These are phyloP conservation scores for Heliconius nattereri DNA, from an alignment of 1,140 invertebrate species.

Conservation along the genomic window DNA sequence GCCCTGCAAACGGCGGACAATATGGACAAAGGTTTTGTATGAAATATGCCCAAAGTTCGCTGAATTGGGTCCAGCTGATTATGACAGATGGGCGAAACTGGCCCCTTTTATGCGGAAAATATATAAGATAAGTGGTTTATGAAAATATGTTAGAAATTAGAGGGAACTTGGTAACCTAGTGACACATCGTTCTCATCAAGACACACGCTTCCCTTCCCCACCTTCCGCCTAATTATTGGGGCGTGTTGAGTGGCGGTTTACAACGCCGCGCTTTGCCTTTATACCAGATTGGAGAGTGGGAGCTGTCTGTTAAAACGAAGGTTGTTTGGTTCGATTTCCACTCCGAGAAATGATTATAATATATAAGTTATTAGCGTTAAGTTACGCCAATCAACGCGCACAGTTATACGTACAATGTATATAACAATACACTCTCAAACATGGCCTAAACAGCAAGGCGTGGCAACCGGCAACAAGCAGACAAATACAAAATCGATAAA, in stretches of 20 bases:
- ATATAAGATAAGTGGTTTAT: conserved; percentile 7
- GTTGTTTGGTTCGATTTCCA: too few species aligned
- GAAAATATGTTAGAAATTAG: not conserved
- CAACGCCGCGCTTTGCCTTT: too few species aligned
- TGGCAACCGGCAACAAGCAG: not conserved
- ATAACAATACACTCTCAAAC: not conserved
- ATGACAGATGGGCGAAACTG: conserved; percentile 25
- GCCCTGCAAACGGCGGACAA: not conserved
- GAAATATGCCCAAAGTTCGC: conserved; percentile 21
- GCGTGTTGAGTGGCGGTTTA: too few species aligned
- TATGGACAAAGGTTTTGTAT: not conserved
- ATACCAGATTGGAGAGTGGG: too few species aligned
- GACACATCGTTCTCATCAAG: too few species aligned
- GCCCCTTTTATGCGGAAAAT: conserved; percentile 8
- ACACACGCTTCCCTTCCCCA: too few species aligned
- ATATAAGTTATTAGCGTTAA: too few species aligned
- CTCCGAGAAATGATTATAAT: too few species aligned
- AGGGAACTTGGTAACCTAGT: too few species aligned
- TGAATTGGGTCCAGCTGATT: conserved; percentile 29
- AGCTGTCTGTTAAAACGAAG: too few species aligned
- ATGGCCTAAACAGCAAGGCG: not conserved
- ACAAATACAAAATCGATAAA: not conserved
- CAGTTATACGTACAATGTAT: not conserved
- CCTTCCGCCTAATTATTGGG: too few species aligned
- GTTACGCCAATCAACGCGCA: not conserved